Evolutionary conservation across 2,888 invertebrate species (phyloP).

Genomic region (Brachypalpus laphriformis): DNA sequence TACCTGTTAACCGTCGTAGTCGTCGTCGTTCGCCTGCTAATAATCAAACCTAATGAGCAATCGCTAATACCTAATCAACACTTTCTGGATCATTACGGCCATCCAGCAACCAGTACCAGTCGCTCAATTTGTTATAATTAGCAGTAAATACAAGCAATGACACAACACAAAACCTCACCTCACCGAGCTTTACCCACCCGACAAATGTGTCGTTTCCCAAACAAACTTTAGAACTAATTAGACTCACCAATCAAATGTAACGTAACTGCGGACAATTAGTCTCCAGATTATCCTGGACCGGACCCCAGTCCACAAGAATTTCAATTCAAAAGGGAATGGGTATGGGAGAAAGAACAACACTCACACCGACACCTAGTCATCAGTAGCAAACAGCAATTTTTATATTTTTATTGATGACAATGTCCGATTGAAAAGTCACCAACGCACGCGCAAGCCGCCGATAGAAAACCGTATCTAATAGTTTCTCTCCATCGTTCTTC

Average conservation of each 20-base stretch:
- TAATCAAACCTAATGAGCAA: slow-evolving; percentile 57
- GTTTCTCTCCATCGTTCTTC: slow-evolving; percentile 46
- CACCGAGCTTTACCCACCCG: slow-evolving; percentile 50
- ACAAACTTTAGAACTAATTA: slow-evolving; percentile 63
- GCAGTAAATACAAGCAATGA: slow-evolving; percentile 48
- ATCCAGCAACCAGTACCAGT: slow-evolving; percentile 8
- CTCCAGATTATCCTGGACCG: slow-evolving; percentile 66
- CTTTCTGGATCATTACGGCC: slow-evolving; percentile 42
- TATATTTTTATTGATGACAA: slow-evolving; percentile 70
- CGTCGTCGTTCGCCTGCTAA: not conserved
- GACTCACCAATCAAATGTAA: slow-evolving; percentile 68
- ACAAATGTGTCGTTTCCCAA: slow-evolving; percentile 22
- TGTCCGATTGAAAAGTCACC: slow-evolving; percentile 73
- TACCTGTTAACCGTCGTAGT: not conserved
- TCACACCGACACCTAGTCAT: not conserved
- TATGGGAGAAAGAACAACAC: slow-evolving; percentile 22
- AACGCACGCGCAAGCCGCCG: slow-evolving; percentile 70
- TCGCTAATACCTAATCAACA: slow-evolving; percentile 50
- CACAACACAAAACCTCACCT: slow-evolving; percentile 27
- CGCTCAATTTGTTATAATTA: slow-evolving; percentile 54
- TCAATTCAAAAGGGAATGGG: slow-evolving; percentile 28
- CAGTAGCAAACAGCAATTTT: no score
- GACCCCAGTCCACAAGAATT: slow-evolving; percentile 36
- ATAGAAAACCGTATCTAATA: slow-evolving; percentile 73
- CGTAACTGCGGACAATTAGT: slow-evolving; percentile 68